Base-by-base conservation (phyloP, 2,888 invertebrate species). In the Zonitis immaculata region DNA sequence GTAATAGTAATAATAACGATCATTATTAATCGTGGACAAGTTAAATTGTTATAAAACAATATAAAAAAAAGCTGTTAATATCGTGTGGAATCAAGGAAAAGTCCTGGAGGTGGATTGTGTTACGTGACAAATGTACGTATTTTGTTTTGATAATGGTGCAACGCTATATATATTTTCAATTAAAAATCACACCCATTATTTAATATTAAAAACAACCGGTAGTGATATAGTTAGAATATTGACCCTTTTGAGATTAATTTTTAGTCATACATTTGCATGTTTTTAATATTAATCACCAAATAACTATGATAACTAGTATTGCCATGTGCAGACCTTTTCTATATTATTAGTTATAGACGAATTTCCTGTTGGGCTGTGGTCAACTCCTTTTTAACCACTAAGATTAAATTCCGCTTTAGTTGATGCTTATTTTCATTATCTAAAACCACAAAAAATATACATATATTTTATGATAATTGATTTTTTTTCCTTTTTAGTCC, bases 291-390 rank as follows among this genome's bases (percentile, higher is more conserved):
- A 56, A 56, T 59, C 56, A 56, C 51, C 46, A 54, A 22, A 54
- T 42, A 44, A 49, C 44, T 44, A 12, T 51, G 16, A 54, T 42
- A 44, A 49, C 44, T 44, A 12, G 39, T 44, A 49, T 52, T 43
- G 51, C 22, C 42, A 52, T 48, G 47, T 48, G 39, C 44, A 47
- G 28, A 43, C 46, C 35, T 47, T 42, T 48, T 55, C 46, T 50
- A 46, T 55, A 52, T 54, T 6, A 7, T 4, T 11, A 39, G 18
- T 39, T 39, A n/a, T n/a, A 18, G 18, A 18, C 9, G 39, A 39
- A 57, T 59, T 67, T 69, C 69, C 68, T 69, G 67, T 67, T 65
- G 63, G 64, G 61, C 62, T 69, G 69, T 71, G 69, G 68, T 68
- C 62, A 61, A 39, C 18, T 39, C 39, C 9, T 14, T 47, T n/a